phyloP scores from a whole-genome alignment of 1,140 invertebrate species.

The Bilobella aurantiaca region DNA sequence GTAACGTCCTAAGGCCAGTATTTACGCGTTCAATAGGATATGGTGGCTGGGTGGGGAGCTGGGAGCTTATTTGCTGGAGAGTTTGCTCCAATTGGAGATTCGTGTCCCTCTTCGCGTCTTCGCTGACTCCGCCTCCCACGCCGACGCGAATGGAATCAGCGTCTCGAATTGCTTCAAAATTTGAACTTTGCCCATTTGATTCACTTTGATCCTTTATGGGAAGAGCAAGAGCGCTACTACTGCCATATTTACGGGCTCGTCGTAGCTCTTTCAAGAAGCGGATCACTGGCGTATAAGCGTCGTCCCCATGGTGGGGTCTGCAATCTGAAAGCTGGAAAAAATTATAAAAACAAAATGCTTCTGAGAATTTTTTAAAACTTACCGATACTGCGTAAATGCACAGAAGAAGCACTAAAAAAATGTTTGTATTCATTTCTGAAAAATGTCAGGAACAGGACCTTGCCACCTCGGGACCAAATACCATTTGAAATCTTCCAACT shows the following conservation, averaged over 20 bases:
- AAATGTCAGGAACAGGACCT: too few species aligned
- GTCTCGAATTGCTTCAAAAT: too few species aligned
- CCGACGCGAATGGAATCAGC: not conserved
- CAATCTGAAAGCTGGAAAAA: not conserved
- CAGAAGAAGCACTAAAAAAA: too few species aligned
- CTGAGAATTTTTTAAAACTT: not conserved
- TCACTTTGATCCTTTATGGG: not conserved
- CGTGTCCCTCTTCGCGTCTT: not conserved
- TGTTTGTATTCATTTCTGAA: too few species aligned
- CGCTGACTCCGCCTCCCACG: not conserved
- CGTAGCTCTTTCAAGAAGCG: not conserved
- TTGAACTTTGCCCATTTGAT: too few species aligned
- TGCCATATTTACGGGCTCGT: not conserved
- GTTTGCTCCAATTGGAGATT: slow-evolving; percentile 5
- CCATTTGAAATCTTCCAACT: too few species aligned
- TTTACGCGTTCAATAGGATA: slow-evolving; percentile 13
- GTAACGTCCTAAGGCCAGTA: slow-evolving; percentile 16
- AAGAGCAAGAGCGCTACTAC: not conserved
- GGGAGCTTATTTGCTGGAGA: not conserved
- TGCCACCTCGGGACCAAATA: too few species aligned
- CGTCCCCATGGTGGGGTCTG: not conserved
- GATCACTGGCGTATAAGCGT: not conserved
- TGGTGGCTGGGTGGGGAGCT: not conserved
- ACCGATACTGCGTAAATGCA: too few species aligned
- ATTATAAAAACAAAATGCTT: not conserved